These are phyloP conservation scores for Oxyura jamaicensis DNA, from an alignment of 2,113 vertebrate species.

Conservation along the genomic window DNA sequence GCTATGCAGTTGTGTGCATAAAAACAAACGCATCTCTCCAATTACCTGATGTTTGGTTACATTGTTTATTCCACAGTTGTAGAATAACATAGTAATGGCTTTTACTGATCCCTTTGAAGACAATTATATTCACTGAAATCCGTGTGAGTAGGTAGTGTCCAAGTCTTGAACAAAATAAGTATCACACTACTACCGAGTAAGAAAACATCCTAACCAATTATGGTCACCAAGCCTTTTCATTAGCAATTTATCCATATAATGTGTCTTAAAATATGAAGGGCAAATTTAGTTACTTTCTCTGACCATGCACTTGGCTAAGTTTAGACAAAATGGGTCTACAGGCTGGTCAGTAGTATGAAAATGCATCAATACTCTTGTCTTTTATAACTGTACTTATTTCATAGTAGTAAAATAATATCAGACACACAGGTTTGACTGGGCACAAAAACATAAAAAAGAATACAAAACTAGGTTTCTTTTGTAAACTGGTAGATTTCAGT, in stretches of 20 bases:
- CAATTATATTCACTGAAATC: background rate
- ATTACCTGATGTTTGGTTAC: background rate
- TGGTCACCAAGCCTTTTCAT: background rate
- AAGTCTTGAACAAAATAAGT: background rate
- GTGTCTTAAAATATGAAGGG: background rate
- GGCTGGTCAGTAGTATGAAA: background rate
- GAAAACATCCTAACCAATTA: background rate
- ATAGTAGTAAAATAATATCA: background rate
- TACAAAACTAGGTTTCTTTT: background rate
- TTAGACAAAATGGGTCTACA: background rate
- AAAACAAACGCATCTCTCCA: background rate
- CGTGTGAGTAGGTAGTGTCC: background rate
- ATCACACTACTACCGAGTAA: background rate
- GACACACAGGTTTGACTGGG: background rate
- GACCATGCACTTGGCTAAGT: background rate
- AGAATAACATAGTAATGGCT: background rate
- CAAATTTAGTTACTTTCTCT: background rate
- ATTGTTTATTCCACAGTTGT: background rate
- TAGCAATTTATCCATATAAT: fast-evolving
- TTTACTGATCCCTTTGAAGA: background rate
- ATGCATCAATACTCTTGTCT: fast-evolving
- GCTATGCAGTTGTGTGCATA: background rate
- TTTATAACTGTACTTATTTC: background rate
- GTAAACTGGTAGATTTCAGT: background rate
- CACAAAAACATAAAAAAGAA: background rate